These are phyloP conservation scores for Octomys mimax DNA, from an alignment of 2,797 vertebrate genomes.

Conservation along the genomic window DNA sequence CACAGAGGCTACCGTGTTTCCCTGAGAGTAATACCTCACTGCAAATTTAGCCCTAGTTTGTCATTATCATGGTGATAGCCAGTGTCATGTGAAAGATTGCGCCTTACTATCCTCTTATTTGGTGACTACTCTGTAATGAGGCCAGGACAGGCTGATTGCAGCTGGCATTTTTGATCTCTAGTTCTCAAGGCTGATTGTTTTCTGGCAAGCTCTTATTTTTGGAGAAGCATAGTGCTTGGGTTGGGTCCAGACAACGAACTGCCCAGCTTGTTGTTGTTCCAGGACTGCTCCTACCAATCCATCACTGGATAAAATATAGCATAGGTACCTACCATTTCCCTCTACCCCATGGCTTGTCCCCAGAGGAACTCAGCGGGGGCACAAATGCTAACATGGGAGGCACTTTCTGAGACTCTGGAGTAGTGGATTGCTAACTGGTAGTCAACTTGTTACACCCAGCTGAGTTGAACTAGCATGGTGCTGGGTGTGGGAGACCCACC, in stretches of 20 bases:
- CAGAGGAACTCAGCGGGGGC: neutral
- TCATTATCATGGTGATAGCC: neutral
- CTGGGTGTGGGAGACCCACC: too few species aligned
- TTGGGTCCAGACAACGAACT: neutral
- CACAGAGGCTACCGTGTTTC: neutral
- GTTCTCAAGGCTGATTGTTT: neutral
- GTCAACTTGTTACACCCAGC: too few species aligned
- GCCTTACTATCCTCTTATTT: neutral
- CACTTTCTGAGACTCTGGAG: neutral
- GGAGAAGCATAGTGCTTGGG: neutral
- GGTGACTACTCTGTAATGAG: neutral
- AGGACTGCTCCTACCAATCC: neutral
- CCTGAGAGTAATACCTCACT: neutral
- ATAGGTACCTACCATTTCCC: neutral
- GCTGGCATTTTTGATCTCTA: neutral
- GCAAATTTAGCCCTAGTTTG: neutral
- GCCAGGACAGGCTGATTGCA: neutral
- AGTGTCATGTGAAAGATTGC: neutral
- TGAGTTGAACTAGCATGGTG: too few species aligned
- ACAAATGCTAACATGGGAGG: neutral
- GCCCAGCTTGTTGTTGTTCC: neutral
- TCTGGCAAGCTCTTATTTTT: neutral
- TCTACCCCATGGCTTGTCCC: neutral
- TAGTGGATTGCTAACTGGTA: too few species aligned
- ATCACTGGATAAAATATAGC: neutral